These are phyloP conservation scores for Hedychridium roseum DNA, from an alignment of 2,888 invertebrate genomes.

Conservation along the genomic window DNA sequence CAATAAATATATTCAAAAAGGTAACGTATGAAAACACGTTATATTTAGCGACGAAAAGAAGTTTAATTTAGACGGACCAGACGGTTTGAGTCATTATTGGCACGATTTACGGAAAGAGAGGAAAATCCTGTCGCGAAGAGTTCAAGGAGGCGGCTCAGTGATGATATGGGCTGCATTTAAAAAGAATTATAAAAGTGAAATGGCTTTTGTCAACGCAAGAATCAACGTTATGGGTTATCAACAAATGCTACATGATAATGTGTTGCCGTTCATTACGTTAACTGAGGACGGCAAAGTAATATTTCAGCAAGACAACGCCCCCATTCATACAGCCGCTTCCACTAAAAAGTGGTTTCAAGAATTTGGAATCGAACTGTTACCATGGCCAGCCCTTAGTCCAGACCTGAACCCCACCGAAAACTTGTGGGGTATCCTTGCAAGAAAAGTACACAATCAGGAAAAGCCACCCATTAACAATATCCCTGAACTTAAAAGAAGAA, in stretches of 20 bases:
- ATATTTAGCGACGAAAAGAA: too few relatives aligned
- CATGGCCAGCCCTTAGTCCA: constrained; percentile 2
- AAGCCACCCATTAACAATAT: background rate
- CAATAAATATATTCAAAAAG: too few relatives aligned
- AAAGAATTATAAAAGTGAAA: background rate
- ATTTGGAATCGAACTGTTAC: background rate
- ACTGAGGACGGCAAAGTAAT: background rate
- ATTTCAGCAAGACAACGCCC: constrained; percentile 8
- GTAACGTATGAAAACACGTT: too few relatives aligned
- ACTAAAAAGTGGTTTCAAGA: constrained; percentile 6
- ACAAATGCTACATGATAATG: background rate
- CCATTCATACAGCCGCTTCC: constrained; percentile 2
- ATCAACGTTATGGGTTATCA: background rate
- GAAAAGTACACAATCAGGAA: background rate
- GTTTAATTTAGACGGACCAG: too few relatives aligned
- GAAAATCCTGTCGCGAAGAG: too few relatives aligned
- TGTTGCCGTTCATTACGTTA: too few relatives aligned
- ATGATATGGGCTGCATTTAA: background rate
- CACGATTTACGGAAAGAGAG: too few relatives aligned
- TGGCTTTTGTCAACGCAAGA: background rate
- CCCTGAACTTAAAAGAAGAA: constrained; percentile 1
- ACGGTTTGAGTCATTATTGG: too few relatives aligned
- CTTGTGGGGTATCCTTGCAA: constrained; percentile 1
- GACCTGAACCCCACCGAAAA: constrained; percentile 6
- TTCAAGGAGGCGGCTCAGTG: too few relatives aligned